phyloP scores from a whole-genome alignment of 2,797 vertebrate genomes.

The Falco cherrug region DNA sequence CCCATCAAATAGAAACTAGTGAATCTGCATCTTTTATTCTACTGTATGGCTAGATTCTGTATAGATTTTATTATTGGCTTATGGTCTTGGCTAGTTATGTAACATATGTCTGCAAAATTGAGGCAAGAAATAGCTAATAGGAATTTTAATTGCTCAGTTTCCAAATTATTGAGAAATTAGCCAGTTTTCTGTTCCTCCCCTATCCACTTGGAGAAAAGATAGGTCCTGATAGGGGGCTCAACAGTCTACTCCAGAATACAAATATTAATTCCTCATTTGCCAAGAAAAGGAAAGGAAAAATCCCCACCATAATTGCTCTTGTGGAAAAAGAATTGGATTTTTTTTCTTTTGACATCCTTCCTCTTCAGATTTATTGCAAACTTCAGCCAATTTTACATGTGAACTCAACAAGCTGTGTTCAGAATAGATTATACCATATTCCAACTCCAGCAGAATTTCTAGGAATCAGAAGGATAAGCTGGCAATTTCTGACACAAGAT shows the following conservation, averaged over 20 bases:
- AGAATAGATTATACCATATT: not conserved
- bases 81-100: not conserved
- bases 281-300: not conserved
- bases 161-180: not conserved
- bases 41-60: not conserved
- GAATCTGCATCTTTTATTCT: not conserved
- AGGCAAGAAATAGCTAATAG: not conserved
- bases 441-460: constrained; percentile 27
- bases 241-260: not conserved
- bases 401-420: not conserved
- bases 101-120: not conserved
- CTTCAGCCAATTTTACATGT: not conserved
- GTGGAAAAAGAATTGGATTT: not conserved
- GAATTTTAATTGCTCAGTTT: not conserved
- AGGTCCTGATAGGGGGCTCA: not conserved
- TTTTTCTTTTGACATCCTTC: not conserved
- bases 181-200: not conserved
- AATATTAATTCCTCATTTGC: not conserved
- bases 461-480: constrained; percentile 17
- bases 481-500: not conserved
- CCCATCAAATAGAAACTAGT: not conserved
- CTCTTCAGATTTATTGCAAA: not conserved
- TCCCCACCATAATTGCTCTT: not conserved
- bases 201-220: not conserved
- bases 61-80: not conserved